Base-by-base conservation (phyloP, 2,888 invertebrate genomes). In the Ditula angustiorana region DNA sequence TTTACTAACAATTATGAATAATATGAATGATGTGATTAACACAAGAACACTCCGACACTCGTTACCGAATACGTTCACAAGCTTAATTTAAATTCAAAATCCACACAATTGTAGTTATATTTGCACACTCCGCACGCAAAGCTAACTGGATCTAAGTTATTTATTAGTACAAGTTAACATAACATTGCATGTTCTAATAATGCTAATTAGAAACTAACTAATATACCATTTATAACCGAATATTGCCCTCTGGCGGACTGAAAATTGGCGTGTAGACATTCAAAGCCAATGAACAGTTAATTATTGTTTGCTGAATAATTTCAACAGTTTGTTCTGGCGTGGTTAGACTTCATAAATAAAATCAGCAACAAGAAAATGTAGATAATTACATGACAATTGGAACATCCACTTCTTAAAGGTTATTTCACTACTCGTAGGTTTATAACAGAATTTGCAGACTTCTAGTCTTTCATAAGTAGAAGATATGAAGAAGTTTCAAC, bases 251-350 rank as follows among this genome's bases (percentile, higher is more conserved):
- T 35, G 55, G 59, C 59, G 53, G 50, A 35, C 55, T 50, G 67
- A 35, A 73, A 74, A 74, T 73, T 76, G 71, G 71, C 74, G 70
- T 68, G 76, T 74, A 75, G 69, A 75, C 75, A 71, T 61, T 70
- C 41, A 68, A 71, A 77, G 80, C 77, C 75, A 70, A 77, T 78
- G 75, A 82, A 81, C 78, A 77, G 47, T 84, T 80, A 84, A 81
- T 84, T 78, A 82, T 72, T 72, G 76, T 73, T 76, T 71, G 69
- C 86, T 82, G 82, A 78, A 78, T 74, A 71, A 73, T 61, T 71
- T 44, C 61, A 72, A 71, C 81, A 81, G 53, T 61, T 21, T 16
- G 24, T 30, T 55, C 13, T 35, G 23, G 24, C 5, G 21, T 21
- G 5, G 41, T 4, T 46, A n/a, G 23, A 46, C 24, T 46, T 46